These are phyloP conservation scores for Poeciliopsis prolifica DNA, from an alignment of 2,113 vertebrate species.

Conservation along the genomic window DNA sequence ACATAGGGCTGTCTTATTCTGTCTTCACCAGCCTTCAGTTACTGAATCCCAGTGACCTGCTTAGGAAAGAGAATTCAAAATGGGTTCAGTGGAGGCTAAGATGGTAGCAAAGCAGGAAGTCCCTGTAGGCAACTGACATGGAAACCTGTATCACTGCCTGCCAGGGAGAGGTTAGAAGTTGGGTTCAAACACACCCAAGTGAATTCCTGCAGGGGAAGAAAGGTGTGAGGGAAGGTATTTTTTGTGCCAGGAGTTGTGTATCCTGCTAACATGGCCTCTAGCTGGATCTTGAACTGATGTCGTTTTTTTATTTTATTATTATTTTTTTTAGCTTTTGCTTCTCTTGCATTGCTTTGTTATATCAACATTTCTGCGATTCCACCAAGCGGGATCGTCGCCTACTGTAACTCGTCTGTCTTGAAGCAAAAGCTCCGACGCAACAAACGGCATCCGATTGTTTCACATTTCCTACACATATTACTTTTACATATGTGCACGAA, in stretches of 20 bases:
- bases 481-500: too few relatives aligned
- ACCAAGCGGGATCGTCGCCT: neutral
- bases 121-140: slow-evolving; percentile 40
- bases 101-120: slow-evolving; percentile 27
- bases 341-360: neutral
- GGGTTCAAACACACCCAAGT: slow-evolving; percentile 11
- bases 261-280: slow-evolving; percentile 34
- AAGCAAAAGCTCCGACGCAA: too few relatives aligned
- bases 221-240: neutral
- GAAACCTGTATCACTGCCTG: slow-evolving; percentile 32
- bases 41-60: slow-evolving; percentile 33
- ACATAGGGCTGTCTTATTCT: neutral
- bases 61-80: slow-evolving; percentile 25
- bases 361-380: neutral
- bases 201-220: slow-evolving; percentile 6
- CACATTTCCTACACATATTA: too few relatives aligned
- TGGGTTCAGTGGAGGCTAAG: slow-evolving; percentile 19
- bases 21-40: slow-evolving; percentile 8
- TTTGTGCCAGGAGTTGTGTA: neutral
- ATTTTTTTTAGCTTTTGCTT: neutral
- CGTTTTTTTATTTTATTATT: neutral
- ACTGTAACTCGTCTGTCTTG: too few relatives aligned
- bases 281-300: slow-evolving; percentile 8
- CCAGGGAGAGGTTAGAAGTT: slow-evolving; percentile 28
- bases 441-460: too few relatives aligned